These are phyloP conservation scores for Amphilophus citrinellus DNA, from an alignment of 2,113 vertebrate species.

Conservation along the genomic window DNA sequence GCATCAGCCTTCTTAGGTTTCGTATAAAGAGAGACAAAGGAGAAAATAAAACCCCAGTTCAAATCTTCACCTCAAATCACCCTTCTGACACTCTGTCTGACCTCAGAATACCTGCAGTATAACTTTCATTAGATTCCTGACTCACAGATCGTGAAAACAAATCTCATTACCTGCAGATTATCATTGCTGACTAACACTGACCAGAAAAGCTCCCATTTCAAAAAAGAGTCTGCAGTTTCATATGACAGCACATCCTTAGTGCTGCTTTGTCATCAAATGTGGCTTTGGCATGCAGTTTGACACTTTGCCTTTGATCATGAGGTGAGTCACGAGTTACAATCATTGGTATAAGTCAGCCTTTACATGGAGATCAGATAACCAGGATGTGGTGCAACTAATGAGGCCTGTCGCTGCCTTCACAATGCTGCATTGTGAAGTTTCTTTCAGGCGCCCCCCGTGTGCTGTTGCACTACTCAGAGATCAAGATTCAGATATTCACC, in stretches of 20 bases:
- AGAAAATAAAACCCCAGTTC: neutral
- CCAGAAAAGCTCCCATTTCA: constrained; percentile 27
- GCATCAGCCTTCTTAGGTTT: neutral
- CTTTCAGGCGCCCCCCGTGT: constrained; percentile 38
- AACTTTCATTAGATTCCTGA: neutral
- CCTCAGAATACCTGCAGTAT: neutral
- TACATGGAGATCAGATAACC: constrained; percentile 68
- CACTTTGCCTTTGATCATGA: constrained; percentile 47
- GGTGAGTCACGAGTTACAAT: constrained; percentile 51
- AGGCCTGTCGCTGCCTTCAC: constrained; percentile 63
- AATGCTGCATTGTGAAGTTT: constrained; percentile 60
- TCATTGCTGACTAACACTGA: constrained; percentile 40
- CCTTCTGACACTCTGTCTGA: neutral
- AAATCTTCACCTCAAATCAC: neutral
- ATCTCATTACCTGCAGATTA: neutral
- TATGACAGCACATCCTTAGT: constrained; percentile 12
- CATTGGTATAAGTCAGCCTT: constrained; percentile 43
- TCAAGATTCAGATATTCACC: constrained; percentile 63
- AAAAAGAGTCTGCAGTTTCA: constrained; percentile 15
- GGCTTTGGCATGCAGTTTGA: constrained; percentile 48
- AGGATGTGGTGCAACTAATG: constrained; percentile 68
- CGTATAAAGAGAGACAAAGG: neutral
- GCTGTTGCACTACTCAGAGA: constrained; percentile 53
- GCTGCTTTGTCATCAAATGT: constrained; percentile 26
- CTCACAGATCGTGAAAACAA: constrained; percentile 12